A percentile compares a stretch with the other conserved stretches of the same genome.
These are phyloP conservation scores for Heliocidaris tuberculata DNA, from an alignment of 35 echinoderm and acorn worm species.

Conservation along the genomic window DNA sequence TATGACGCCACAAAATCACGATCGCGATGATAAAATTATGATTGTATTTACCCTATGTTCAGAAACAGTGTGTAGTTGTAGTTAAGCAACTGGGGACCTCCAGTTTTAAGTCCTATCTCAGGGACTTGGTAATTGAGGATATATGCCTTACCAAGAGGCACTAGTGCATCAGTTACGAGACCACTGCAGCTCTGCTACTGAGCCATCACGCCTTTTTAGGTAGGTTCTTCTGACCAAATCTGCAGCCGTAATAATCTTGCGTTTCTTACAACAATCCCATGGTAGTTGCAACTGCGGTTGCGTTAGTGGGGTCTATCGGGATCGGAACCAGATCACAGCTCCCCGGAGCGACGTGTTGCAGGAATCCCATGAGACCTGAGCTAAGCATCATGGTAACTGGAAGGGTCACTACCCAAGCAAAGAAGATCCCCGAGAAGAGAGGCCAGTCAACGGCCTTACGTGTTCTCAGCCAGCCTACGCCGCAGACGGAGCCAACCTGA, in stretches of 20 bases:
- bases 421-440: constrained; percentile 64
- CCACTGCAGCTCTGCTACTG: not conserved
- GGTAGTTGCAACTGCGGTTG: not conserved
- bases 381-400: constrained; percentile 63
- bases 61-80: too few species aligned
- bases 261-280: not conserved
- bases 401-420: constrained; percentile 68
- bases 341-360: constrained; percentile 62
- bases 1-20: too few species aligned
- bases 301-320: not conserved
- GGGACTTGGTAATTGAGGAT: too few species aligned
- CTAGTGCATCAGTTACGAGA: not conserved
- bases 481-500: constrained; percentile 69
- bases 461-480: constrained; percentile 59
- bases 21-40: too few species aligned
- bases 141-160: not conserved
- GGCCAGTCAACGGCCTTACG: constrained; percentile 61
- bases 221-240: not conserved
- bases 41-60: too few species aligned
- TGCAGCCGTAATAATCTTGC: not conserved
- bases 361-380: constrained; percentile 62
- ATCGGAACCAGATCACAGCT: constrained; percentile 40
- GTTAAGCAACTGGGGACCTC: too few species aligned
- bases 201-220: not conserved
- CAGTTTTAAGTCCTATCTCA: too few species aligned